Base-by-base conservation (phyloP, 2,113 vertebrate species). In the Gobius niger region DNA sequence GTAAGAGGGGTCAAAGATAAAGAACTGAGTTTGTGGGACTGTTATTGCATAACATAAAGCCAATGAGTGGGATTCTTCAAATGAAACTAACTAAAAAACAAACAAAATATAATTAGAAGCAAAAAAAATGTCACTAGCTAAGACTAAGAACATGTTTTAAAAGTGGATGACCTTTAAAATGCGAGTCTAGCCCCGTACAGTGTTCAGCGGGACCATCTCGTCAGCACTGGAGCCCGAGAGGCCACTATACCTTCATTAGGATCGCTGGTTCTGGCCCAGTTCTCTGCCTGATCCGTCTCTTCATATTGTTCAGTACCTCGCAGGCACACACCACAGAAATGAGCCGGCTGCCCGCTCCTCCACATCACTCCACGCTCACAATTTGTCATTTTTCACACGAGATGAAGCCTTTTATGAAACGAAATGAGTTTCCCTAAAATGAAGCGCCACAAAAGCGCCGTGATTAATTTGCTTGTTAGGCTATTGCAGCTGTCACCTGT, bases 391-490 rank as follows among this genome's bases (percentile, higher is more conserved):
- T 93, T 92, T 93, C 87, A 91, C 89, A 92, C 78, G 73, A 90
- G 91, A 92, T 92, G 91, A 93, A 93, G 90, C 86, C 88, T 92
- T 93, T 92, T 93, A 92, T 93, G 91, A 91, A 92, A 89, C 65
- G 80, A 92, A 93, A 93, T 93, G 89, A 93, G 92, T 92, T 93
- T 91, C 88, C 85, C 83, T 81, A 91, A 89, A 92, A 91, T 90
- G 90, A 92, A 92, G 90, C 89, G 72, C 87, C 89, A 92, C 91
- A 93, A 94, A 94, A 93, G 89, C 91, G 72, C 88, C 68, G 72
- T 93, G 91, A 94, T 93, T 93, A 93, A 94, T 93, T 92, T 93
- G 90, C 92, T 93, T 93, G 93, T 93, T 93, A 93, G 91, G 89
- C 90, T 87, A 90, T 91, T 92, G 89, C 92, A 92, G 92, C 92